Conservation (phyloP, 2,797 vertebrate genomes). For the Notamacropus eugenii region DNA sequence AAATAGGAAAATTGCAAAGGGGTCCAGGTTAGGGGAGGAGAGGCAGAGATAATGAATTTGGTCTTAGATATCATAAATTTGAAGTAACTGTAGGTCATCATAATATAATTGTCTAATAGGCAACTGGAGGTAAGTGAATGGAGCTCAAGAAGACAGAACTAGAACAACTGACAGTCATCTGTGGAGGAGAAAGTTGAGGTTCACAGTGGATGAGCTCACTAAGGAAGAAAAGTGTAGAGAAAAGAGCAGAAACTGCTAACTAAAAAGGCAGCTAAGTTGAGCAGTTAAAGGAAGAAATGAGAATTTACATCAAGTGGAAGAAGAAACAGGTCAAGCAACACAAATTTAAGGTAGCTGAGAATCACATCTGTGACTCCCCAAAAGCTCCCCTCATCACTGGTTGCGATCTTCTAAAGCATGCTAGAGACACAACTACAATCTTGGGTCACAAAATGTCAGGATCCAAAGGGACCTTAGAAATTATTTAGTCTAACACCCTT, state of each 20-base stretch:
- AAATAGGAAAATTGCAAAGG: not conserved
- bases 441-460: not conserved
- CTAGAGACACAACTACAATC: not conserved
- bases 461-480: not conserved
- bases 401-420: not conserved
- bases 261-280: not conserved
- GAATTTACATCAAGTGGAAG: not conserved
- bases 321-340: not conserved
- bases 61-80: not conserved
- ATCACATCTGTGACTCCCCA: not conserved
- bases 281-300: not conserved
- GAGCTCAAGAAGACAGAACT: slow-evolving; percentile 32
- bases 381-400: not conserved
- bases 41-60: not conserved
- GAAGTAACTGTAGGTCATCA: not conserved
- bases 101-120: not conserved
- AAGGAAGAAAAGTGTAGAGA: not conserved
- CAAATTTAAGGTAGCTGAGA: not conserved
- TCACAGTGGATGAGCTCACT: not conserved
- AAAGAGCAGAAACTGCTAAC: not conserved
- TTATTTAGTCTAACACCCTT: not conserved
- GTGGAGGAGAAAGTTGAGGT: not conserved
- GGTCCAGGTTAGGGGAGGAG: not conserved
- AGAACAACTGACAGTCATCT: not conserved
- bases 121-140: not conserved